A percentile compares a stretch with the other conserved stretches of the same genome.
These are phyloP conservation scores for Falcaria lacertinaria DNA, from an alignment of 2,888 invertebrate species.

Conservation along the genomic window DNA sequence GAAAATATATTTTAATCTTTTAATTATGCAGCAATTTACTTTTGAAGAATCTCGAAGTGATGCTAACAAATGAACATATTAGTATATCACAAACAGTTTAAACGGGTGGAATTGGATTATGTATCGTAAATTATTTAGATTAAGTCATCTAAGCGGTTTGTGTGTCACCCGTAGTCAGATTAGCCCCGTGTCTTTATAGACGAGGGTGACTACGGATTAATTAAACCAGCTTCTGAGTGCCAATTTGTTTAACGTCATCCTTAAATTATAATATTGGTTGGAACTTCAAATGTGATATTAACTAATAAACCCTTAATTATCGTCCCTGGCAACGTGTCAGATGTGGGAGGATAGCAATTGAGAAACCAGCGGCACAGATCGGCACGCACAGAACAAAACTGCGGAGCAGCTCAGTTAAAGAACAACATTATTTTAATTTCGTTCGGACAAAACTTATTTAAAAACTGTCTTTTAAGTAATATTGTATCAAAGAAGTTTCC, in stretches of 20 bases:
- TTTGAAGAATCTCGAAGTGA: too few relatives aligned
- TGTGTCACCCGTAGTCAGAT: conserved; percentile 7
- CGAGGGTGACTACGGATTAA: conserved; percentile 26
- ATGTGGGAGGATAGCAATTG: background rate
- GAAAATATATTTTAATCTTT: too few relatives aligned
- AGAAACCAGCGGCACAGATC: too few relatives aligned
- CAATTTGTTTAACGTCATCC: conserved; percentile 6
- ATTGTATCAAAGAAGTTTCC: too few relatives aligned
- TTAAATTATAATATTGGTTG: conserved; percentile 1
- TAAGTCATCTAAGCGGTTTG: background rate
- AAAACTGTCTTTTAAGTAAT: too few relatives aligned
- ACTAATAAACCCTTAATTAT: background rate
- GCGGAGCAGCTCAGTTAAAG: too few relatives aligned
- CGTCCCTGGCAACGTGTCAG: background rate
- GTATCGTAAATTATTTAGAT: background rate
- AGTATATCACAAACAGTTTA: too few relatives aligned
- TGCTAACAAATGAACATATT: too few relatives aligned
- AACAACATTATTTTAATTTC: too few relatives aligned
- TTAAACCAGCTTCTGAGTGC: conserved; percentile 20
- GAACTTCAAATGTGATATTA: conserved; percentile 1
- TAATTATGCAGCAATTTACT: too few relatives aligned
- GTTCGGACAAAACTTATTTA: too few relatives aligned
- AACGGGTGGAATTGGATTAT: background rate
- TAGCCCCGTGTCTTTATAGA: conserved; percentile 22
- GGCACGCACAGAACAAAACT: too few relatives aligned